phyloP scores from a whole-genome alignment of 2,797 vertebrate species.

The Tadarida brasiliensis region DNA sequence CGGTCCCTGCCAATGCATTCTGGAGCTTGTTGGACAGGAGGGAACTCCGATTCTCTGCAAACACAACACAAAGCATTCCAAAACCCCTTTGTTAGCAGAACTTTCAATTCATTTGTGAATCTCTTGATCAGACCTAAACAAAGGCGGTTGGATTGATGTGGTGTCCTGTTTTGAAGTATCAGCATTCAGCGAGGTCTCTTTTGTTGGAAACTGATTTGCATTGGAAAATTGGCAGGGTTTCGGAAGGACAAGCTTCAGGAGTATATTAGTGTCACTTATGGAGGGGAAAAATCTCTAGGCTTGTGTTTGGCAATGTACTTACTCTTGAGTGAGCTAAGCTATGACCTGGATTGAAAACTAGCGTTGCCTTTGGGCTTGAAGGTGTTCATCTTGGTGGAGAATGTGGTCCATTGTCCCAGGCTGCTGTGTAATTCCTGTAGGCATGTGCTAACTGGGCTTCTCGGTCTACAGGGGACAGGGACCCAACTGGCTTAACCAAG shows the following conservation, averaged over 20 bases:
- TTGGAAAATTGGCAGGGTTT: background rate
- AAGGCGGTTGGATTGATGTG: background rate
- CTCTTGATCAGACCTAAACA: background rate
- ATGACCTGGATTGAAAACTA: accelerated
- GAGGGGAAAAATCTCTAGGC: background rate
- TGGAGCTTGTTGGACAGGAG: background rate
- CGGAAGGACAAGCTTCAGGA: background rate
- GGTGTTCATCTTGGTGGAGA: background rate
- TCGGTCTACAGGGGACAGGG: background rate
- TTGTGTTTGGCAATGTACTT: background rate
- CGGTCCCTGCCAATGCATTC: background rate
- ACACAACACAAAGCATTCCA: background rate
- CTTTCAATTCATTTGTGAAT: background rate
- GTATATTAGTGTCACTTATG: background rate
- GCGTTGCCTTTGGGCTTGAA: background rate
- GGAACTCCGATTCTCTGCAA: background rate
- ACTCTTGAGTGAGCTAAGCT: background rate
- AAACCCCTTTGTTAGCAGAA: background rate
- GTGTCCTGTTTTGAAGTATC: accelerated
- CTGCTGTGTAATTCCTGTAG: accelerated
- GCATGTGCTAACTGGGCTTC: accelerated
- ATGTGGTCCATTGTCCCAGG: accelerated
- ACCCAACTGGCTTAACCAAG: background rate
- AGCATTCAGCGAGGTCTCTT: background rate
- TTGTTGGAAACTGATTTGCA: background rate